Base-by-base conservation (phyloP, 2,113 vertebrate species). In the Podilymbus podiceps region DNA sequence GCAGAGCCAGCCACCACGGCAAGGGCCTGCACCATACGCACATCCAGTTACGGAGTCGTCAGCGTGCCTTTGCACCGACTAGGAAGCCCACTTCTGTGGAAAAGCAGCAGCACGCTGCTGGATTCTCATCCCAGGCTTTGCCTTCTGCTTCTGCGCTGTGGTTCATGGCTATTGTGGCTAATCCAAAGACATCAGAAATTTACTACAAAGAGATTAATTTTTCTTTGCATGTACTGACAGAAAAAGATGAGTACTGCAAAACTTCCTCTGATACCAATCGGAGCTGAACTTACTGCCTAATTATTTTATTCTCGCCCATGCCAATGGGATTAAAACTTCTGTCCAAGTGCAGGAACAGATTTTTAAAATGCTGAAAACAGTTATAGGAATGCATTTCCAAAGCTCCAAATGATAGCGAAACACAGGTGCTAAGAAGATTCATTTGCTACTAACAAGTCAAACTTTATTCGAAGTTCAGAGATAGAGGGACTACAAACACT, bases 401-500 rank as follows among this genome's bases (percentile, higher is more conserved):
- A 89, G 60, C 27, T 44, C 40, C 69, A 93, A 90, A 81, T 0
- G 4, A 50, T 4, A 73, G 30, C 0, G 4, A 78, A 89, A 49
- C 52, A 68, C 52, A 85, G 44, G 33, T 87, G 49, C 73, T 88
- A 72, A 56, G 64, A 84, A 75, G 33, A 81, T 89, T 33, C 1
- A 68, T 28, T 89, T 2, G 1, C 56, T 75, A 35, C 35, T 44
- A 87, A 27, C n/a, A 81, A 94, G 60, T 53, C 40, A 42, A 92
- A 93, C 69, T 82, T 87, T 24, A 72, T n/a, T 55, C 12, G 80
- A 67, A 86, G 72, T 88, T 92, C 75, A 92, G 59, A 93, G 92
- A 74, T 28, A 83, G 53, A 85, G 35, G 75, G 27, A 89, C 31
- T 67, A 92, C 53, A 75, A 95, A 89, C 1, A 8, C 46, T 82